Evolutionary conservation across 2,113 vertebrate species (phyloP).

Genomic region (Ardeotis arabs): DNA sequence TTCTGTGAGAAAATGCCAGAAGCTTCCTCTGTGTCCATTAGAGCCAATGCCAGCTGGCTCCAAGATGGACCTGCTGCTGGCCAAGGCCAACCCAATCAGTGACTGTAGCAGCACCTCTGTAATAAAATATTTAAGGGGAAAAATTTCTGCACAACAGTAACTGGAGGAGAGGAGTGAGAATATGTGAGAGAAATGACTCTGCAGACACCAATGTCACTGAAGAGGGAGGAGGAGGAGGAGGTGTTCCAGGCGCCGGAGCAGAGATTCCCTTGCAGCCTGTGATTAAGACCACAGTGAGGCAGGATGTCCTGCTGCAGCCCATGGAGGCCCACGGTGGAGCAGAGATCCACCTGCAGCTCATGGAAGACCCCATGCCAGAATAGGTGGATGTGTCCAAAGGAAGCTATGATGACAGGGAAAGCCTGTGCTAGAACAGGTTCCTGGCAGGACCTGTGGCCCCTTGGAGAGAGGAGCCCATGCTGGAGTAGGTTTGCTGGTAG

Average conservation of each 20-base stretch:
- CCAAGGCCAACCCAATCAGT: neutral
- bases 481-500: neutral
- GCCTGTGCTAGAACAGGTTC: rapidly evolving
- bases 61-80: rapidly evolving
- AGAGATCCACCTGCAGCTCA: neutral
- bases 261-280: neutral
- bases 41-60: neutral
- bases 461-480: neutral
- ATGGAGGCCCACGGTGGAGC: too few relatives aligned
- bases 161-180: neutral
- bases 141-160: neutral
- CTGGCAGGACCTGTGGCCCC: neutral
- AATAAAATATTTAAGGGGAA: neutral
- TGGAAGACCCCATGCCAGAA: neutral
- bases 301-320: too few relatives aligned
- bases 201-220: neutral
- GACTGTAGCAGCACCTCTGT: rapidly evolving
- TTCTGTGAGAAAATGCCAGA: neutral
- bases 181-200: neutral
- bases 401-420: too few relatives aligned
- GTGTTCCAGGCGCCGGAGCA: neutral
- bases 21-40: neutral
- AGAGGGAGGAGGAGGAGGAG: rapidly evolving
- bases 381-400: neutral
- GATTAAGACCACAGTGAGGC: too few relatives aligned